Evolutionary conservation across 2,888 invertebrate genomes (phyloP).

Genomic region (Drosophila ezoana): DNA sequence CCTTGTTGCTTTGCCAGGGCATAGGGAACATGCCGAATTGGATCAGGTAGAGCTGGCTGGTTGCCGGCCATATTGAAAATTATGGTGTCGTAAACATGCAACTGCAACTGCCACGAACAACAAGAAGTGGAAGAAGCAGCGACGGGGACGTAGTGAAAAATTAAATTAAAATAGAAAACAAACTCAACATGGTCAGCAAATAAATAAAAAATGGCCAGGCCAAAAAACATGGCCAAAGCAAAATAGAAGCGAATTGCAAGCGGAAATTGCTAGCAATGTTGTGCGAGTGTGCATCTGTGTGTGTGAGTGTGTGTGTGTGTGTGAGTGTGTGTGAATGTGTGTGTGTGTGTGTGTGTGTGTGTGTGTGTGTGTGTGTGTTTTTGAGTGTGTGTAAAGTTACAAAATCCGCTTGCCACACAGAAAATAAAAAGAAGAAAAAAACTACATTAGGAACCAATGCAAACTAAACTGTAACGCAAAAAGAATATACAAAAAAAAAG

Average conservation of each 20-base stretch:
- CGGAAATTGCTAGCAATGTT: slow-evolving; percentile 69
- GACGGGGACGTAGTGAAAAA: slow-evolving; percentile 21
- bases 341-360: slow-evolving; percentile 19
- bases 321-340: slow-evolving; percentile 30
- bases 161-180: slow-evolving; percentile 67
- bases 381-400: slow-evolving; percentile 35
- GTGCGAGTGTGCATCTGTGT: slow-evolving; percentile 17
- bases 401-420: slow-evolving; percentile 35
- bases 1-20: background rate
- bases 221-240: slow-evolving; percentile 22
- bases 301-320: slow-evolving; percentile 35
- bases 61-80: slow-evolving; percentile 66
- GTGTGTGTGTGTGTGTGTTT: slow-evolving; percentile 30
- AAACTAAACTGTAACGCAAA: slow-evolving; percentile 46
- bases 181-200: slow-evolving; percentile 64
- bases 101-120: slow-evolving; percentile 51
- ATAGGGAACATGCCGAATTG: slow-evolving; percentile 28
- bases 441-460: slow-evolving; percentile 47
- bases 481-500: slow-evolving; percentile 4
- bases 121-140: slow-evolving; percentile 23
- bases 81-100: slow-evolving; percentile 75
- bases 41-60: background rate
- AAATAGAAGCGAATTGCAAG: slow-evolving; percentile 55
- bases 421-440: slow-evolving; percentile 24
- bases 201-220: slow-evolving; percentile 41